These are phyloP conservation scores for Acinonyx jubatus DNA, from an alignment of 2,113 vertebrate genomes.

Conservation along the genomic window DNA sequence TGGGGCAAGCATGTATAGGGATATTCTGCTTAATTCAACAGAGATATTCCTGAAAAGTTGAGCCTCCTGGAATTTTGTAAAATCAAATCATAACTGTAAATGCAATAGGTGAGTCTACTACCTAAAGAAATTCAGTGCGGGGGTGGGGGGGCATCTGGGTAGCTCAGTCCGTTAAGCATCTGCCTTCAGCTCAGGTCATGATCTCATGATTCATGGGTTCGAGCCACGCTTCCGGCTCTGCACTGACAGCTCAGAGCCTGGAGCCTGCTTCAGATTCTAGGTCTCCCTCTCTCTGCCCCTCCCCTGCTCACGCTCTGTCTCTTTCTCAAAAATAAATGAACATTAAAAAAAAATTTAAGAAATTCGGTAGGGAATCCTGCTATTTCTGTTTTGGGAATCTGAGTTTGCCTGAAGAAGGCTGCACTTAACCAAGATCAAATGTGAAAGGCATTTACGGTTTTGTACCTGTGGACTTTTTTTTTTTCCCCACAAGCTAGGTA, in stretches of 20 bases:
- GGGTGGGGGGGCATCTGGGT: neutral
- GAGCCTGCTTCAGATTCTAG: neutral
- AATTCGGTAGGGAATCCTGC: neutral
- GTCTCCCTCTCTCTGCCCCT: no score
- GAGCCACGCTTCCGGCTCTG: no score
- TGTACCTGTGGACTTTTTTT: neutral
- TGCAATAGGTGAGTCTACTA: neutral
- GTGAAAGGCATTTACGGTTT: neutral
- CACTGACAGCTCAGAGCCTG: no score
- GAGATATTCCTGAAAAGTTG: neutral
- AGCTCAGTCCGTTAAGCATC: no score
- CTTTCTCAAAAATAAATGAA: no score
- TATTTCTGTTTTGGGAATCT: neutral
- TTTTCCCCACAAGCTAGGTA: neutral
- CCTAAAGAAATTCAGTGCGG: neutral
- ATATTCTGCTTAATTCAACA: neutral
- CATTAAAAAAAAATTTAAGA: neutral
- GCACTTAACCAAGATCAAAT: neutral
- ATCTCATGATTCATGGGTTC: no score
- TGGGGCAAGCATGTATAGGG: neutral
- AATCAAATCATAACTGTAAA: conserved; percentile 1
- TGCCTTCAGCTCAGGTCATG: no score
- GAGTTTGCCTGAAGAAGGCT: neutral
- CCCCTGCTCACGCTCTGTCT: no score
- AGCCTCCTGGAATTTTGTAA: neutral